phyloP scores from a whole-genome alignment of 1,140 invertebrate species.

The Anagrus nilaparvatae region DNA sequence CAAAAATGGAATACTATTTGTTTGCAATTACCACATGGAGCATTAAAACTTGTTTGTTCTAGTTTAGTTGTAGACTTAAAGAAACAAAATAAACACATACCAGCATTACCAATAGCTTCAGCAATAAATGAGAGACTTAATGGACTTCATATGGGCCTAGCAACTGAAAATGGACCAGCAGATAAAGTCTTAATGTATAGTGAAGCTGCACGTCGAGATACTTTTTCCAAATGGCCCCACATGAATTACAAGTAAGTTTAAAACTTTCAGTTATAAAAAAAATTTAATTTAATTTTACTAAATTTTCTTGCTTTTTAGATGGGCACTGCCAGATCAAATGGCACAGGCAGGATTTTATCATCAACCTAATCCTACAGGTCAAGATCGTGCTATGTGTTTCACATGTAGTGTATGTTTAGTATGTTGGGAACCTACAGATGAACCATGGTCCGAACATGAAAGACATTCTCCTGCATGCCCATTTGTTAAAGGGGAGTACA shows the following conservation, averaged over 20 bases:
- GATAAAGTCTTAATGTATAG: slow-evolving; percentile 77
- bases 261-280: slow-evolving; percentile 2
- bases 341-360: slow-evolving; percentile 93
- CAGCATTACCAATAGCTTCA: slow-evolving; percentile 77
- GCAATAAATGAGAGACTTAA: slow-evolving; percentile 77
- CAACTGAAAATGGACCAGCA: slow-evolving; percentile 39
- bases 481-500: slow-evolving; percentile 88
- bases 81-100: slow-evolving; percentile 68
- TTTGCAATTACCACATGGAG: slow-evolving; percentile 64
- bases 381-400: slow-evolving; percentile 91
- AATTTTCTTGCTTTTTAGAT: slow-evolving; percentile 47
- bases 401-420: slow-evolving; percentile 87
- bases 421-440: slow-evolving; percentile 92
- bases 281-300: background rate
- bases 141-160: slow-evolving; percentile 52
- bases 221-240: slow-evolving; percentile 89
- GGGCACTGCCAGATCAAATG: slow-evolving; percentile 91
- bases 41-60: slow-evolving; percentile 66
- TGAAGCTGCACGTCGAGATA: slow-evolving; percentile 77
- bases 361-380: slow-evolving; percentile 76
- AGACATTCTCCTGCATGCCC: slow-evolving; percentile 86
- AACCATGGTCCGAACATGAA: slow-evolving; percentile 93
- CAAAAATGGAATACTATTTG: slow-evolving; percentile 89
- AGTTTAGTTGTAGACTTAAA: slow-evolving; percentile 73
- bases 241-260: slow-evolving; percentile 89